Percentiles rank a stretch among this genome's conserved stretches.
These are phyloP conservation scores for Horisme vitalbata DNA, from an alignment of 2,888 invertebrate species.

Conservation along the genomic window DNA sequence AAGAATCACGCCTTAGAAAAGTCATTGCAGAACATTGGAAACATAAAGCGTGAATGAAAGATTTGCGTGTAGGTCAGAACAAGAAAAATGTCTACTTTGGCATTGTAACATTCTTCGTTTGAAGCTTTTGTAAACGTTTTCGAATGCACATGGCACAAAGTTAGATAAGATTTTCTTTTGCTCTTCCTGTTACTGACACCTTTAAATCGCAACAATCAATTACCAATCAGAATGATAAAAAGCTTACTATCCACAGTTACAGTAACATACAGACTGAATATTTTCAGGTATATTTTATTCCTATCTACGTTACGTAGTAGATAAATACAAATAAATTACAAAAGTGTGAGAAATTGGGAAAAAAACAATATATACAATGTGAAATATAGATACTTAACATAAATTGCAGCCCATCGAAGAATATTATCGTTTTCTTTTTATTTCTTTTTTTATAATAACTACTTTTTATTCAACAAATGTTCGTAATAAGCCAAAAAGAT, in stretches of 20 bases:
- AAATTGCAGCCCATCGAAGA: background rate
- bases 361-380: too few species aligned
- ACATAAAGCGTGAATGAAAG: too few species aligned
- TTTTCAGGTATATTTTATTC: conserved; percentile 46
- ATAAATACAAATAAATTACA: conserved; percentile 20
- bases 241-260: conserved; percentile 36
- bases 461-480: conserved; percentile 2
- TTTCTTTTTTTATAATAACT: background rate
- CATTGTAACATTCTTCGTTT: too few species aligned
- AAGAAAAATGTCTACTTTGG: too few species aligned
- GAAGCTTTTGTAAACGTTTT: too few species aligned
- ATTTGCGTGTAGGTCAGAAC: too few species aligned
- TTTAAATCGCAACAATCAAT: conserved; percentile 17
- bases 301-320: conserved; percentile 41
- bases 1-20: too few species aligned
- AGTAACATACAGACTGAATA: conserved; percentile 46
- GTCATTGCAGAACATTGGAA: too few species aligned
- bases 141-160: too few species aligned
- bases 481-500: conserved; percentile 13
- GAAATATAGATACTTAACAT: too few species aligned
- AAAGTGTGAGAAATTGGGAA: conserved; percentile 10
- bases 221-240: conserved; percentile 16
- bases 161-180: too few species aligned
- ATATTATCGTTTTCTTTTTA: conserved; percentile 8
- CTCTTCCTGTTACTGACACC: conserved; percentile 16